These are phyloP conservation scores for Actias luna DNA, from an alignment of 2,888 invertebrate species.

Conservation along the genomic window DNA sequence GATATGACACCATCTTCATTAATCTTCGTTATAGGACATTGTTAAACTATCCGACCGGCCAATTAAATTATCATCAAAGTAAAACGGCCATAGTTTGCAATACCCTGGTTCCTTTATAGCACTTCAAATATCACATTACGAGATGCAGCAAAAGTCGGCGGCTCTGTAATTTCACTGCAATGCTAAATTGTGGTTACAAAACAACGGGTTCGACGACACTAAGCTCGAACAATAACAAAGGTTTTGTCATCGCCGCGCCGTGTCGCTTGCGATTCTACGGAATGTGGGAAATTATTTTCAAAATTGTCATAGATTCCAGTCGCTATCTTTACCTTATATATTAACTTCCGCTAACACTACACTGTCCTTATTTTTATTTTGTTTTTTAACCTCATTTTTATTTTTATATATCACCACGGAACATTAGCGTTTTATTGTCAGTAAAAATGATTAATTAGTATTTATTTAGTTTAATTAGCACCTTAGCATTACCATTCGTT, in stretches of 20 bases:
- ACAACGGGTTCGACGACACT: slow-evolving; percentile 52
- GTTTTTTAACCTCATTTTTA: not conserved
- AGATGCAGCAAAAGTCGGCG: slow-evolving; percentile 50
- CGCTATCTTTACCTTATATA: not conserved
- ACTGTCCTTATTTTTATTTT: not conserved
- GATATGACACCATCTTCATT: not conserved
- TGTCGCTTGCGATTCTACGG: slow-evolving; percentile 4
- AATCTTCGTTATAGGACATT: not conserved
- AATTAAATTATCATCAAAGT: not conserved
- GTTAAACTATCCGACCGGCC: not conserved
- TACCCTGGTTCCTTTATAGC: slow-evolving; percentile 41
- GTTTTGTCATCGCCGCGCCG: slow-evolving; percentile 29
- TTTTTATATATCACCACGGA: not conserved
- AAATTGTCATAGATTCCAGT: not conserved
- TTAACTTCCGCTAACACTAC: not conserved
- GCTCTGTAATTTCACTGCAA: slow-evolving; percentile 44
- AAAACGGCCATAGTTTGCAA: slow-evolving; percentile 20
- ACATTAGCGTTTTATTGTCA: not conserved
- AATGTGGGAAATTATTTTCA: slow-evolving; percentile 4
- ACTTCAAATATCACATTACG: slow-evolving; percentile 51
- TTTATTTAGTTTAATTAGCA: not conserved
- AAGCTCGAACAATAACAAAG: slow-evolving; percentile 44
- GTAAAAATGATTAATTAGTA: not conserved
- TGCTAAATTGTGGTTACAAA: slow-evolving; percentile 50
- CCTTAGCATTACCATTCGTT: not conserved